Evolutionary conservation across 2,797 vertebrate genomes (phyloP).

Genomic region (Chrysocyon brachyurus): DNA sequence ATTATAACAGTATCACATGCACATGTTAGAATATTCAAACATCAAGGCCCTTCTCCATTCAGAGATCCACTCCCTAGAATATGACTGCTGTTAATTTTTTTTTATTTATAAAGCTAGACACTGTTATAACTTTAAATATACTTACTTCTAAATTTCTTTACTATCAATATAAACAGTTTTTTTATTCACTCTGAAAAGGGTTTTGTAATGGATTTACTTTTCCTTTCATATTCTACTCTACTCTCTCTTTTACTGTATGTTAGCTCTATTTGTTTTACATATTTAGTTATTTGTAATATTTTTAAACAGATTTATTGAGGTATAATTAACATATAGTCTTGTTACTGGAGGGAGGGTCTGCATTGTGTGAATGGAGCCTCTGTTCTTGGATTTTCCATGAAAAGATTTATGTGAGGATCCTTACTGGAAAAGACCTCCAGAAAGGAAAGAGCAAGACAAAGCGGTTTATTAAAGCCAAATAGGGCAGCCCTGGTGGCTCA

Average conservation of each 20-base stretch:
- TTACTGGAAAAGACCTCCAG: not conserved
- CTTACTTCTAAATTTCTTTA: conserved; percentile 21
- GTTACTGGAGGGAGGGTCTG: not conserved
- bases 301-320: not conserved
- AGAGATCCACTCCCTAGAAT: not conserved
- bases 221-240: not conserved
- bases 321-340: not conserved
- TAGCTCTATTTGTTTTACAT: not conserved
- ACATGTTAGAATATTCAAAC: conserved; percentile 32
- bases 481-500: not conserved
- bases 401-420: not conserved
- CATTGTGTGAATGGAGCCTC: not conserved
- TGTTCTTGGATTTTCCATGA: not conserved
- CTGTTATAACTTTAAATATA: not conserved
- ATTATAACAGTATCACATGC: not conserved
- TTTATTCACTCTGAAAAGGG: not conserved
- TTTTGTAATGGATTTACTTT: not conserved
- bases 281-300: not conserved
- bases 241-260: not conserved
- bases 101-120: not conserved
- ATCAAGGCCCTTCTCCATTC: not conserved
- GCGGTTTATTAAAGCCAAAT: not conserved
- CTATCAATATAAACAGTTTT: not conserved
- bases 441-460: not conserved
- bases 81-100: not conserved